phyloP scores from a whole-genome alignment of 2,797 vertebrate genomes.

The Netta rufina region DNA sequence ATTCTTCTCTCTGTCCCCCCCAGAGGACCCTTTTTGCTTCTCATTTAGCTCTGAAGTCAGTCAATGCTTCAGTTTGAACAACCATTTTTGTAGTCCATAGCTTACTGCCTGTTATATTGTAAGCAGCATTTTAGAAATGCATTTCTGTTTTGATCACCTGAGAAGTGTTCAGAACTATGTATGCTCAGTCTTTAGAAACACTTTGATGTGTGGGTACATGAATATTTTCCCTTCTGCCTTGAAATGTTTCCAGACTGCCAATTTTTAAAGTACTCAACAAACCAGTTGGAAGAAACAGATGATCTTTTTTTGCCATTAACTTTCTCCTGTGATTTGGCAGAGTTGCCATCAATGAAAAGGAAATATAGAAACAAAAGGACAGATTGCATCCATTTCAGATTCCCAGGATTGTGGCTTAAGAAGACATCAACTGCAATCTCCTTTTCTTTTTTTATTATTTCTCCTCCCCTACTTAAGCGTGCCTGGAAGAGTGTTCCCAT shows the following conservation, averaged over 20 bases:
- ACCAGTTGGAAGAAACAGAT: constrained; percentile 32
- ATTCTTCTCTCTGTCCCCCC: not conserved
- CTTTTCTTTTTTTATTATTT: not conserved
- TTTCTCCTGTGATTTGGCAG: constrained; percentile 28
- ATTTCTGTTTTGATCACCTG: constrained; percentile 35
- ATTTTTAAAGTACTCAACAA: constrained; percentile 16
- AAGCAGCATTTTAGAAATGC: not conserved
- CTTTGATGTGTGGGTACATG: not conserved
- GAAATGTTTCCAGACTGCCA: not conserved
- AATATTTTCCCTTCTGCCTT: constrained; percentile 34
- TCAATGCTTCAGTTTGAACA: not conserved
- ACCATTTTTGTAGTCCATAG: not conserved
- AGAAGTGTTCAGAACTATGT: not conserved
- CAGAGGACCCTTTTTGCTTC: not conserved
- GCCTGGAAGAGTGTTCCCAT: not conserved
- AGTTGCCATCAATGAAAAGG: not conserved
- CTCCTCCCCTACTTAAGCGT: not conserved
- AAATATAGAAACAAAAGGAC: not conserved
- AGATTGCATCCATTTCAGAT: constrained; percentile 27
- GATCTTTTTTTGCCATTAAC: constrained; percentile 21
- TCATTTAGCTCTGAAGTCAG: not conserved
- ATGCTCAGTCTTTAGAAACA: not conserved
- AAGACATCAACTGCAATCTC: not conserved
- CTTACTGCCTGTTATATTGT: not conserved
- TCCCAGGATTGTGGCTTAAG: not conserved